Evolutionary conservation across 2,888 invertebrate species (phyloP).

Genomic region (Chirona hameri): DNA sequence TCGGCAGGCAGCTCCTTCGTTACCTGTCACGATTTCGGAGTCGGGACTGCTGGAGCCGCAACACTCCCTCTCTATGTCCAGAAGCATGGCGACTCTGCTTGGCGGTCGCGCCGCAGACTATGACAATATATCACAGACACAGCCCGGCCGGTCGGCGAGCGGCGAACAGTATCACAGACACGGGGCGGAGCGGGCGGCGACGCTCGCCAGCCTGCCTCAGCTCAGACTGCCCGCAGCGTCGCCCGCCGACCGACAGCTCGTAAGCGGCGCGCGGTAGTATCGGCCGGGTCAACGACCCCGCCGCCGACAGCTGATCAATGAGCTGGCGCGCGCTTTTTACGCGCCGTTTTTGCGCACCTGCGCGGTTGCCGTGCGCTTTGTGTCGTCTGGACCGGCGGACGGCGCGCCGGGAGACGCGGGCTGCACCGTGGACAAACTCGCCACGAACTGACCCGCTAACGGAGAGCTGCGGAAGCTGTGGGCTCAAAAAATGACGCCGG

Average conservation of each 20-base stretch:
- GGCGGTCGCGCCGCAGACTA: not conserved
- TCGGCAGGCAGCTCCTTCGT: not conserved
- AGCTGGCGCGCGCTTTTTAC: not conserved
- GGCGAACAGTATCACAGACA: not conserved
- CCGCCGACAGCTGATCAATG: slow-evolving; percentile 23
- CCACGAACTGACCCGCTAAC: not conserved
- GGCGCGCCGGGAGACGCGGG: not conserved
- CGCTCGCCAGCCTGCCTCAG: not conserved
- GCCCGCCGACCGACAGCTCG: not conserved
- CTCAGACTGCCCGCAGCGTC: not conserved
- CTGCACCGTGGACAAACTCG: not conserved
- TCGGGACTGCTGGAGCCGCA: not conserved
- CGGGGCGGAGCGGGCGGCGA: not conserved
- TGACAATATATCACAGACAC: not conserved
- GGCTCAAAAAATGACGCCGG: not conserved
- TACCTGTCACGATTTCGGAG: not conserved
- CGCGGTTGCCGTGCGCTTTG: slow-evolving; percentile 3
- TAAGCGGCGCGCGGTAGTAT: not conserved
- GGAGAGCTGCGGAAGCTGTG: not conserved
- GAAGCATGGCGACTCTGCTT: not conserved
- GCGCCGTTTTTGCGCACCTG: slow-evolving; percentile 24
- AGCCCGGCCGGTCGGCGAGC: not conserved
- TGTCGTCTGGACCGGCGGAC: not conserved
- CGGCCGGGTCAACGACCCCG: not conserved
- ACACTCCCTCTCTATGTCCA: not conserved